Evolutionary conservation across 2,888 invertebrate species (phyloP).

Genomic region (Hybos culiciformis): DNA sequence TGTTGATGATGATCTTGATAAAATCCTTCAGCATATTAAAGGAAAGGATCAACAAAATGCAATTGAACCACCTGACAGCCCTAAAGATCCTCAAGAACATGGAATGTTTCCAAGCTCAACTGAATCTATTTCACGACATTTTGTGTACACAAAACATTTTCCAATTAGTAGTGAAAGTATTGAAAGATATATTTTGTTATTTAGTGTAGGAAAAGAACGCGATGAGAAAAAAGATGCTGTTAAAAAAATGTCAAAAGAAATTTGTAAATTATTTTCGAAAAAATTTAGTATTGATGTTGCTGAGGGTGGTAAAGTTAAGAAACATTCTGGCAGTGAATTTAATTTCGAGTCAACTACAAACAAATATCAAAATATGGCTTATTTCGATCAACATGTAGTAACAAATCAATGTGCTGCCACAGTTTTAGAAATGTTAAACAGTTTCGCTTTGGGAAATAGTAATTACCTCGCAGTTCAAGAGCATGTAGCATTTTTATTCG

Average conservation of each 20-base stretch:
- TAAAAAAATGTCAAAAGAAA: constrained; percentile 93
- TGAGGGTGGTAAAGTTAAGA: constrained; percentile 87
- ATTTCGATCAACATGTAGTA: constrained; percentile 95
- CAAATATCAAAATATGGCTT: constrained; percentile 80
- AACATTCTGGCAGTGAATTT: constrained; percentile 83
- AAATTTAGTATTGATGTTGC: constrained; percentile 93
- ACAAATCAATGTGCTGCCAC: constrained; percentile 82
- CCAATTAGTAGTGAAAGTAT: constrained; percentile 94
- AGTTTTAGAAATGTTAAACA: constrained; percentile 80
- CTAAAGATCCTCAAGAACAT: constrained; percentile 70
- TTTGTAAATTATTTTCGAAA: constrained; percentile 89
- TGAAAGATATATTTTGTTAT: constrained; percentile 86
- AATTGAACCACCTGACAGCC: constrained; percentile 80
- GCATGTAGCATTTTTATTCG: constrained; percentile 87
- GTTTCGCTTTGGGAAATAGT: constrained; percentile 74
- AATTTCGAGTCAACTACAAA: constrained; percentile 85
- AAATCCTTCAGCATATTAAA: constrained; percentile 82
- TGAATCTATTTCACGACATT: constrained; percentile 58
- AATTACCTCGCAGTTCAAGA: constrained; percentile 90
- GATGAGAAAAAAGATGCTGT: constrained; percentile 87
- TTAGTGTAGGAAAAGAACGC: constrained; percentile 87
- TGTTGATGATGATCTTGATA: constrained; percentile 85
- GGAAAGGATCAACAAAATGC: constrained; percentile 80
- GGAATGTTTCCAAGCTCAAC: too few relatives aligned
- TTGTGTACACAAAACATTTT: constrained; percentile 88